phyloP scores from a whole-genome alignment of 37 sponge, comb jelly and placozoan species.

The Halisarca cf. caerulea region DNA sequence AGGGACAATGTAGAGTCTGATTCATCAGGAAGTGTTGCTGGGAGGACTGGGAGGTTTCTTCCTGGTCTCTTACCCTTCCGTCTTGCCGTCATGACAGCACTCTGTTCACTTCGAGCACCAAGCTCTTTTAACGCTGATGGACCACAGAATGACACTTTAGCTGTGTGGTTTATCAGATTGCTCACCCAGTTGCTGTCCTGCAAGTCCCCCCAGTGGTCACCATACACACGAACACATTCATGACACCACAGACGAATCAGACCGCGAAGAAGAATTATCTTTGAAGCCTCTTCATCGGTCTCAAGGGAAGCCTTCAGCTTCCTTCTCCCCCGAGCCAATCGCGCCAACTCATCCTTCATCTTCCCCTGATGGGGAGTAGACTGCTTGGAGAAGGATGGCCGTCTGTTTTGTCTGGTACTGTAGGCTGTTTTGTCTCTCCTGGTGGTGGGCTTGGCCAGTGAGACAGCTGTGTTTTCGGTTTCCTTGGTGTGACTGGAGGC shows the following conservation, averaged over 20 bases:
- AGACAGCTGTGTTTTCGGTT: too few relatives aligned
- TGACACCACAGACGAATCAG: conserved; percentile 78
- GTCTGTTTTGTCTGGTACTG: neutral
- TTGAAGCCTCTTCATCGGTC: neutral
- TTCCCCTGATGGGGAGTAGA: neutral
- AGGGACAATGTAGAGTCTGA: neutral
- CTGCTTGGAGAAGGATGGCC: neutral
- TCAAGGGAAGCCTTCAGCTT: conserved; percentile 8
- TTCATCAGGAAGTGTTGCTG: neutral
- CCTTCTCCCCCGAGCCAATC: conserved; percentile 14
- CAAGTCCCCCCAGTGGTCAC: conserved; percentile 46
- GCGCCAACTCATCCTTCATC: conserved; percentile 6
- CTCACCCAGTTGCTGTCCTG: conserved; percentile 63
- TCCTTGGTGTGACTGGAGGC: neutral
- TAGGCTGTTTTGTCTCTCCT: neutral
- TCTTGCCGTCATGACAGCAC: neutral
- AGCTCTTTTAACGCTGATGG: neutral
- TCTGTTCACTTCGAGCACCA: neutral
- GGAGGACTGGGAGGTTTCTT: conserved; percentile 2
- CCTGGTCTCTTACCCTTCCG: neutral
- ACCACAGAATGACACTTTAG: conserved; percentile 76
- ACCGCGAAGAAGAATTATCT: conserved; percentile 27
- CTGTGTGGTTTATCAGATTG: conserved; percentile 59
- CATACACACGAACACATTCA: conserved; percentile 68
- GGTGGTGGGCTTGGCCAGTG: neutral